phyloP scores from a whole-genome alignment of 1,140 invertebrate genomes.

The Paraescarpia echinospica region DNA sequence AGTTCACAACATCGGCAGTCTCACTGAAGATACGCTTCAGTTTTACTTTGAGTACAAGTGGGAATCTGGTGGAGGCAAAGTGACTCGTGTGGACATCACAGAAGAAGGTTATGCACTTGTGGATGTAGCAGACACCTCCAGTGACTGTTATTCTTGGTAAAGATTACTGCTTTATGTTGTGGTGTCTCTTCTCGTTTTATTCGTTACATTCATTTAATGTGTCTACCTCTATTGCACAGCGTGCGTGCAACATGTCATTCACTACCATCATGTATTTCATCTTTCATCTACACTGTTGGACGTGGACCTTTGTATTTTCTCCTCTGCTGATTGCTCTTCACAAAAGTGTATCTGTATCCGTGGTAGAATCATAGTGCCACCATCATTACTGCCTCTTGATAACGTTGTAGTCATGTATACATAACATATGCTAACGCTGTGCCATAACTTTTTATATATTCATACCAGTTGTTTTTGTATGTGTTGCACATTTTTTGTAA shows the following conservation, averaged over 20 bases:
- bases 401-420: no score
- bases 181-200: background rate
- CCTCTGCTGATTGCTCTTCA: background rate
- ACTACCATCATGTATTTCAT: background rate
- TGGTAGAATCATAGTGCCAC: no score
- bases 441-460: no score
- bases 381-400: no score
- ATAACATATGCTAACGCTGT: no score
- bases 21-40: background rate
- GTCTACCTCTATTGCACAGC: background rate
- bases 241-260: background rate
- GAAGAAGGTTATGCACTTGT: background rate
- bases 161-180: background rate
- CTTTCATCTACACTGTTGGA: background rate
- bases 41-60: slow-evolving; percentile 12
- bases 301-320: background rate
- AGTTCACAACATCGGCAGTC: background rate
- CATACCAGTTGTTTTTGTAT: background rate
- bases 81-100: background rate
- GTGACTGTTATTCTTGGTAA: background rate
- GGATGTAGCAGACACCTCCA: background rate
- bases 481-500: background rate
- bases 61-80: background rate
- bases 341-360: no score
- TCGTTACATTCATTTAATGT: background rate